Base-by-base conservation (phyloP, 2,797 vertebrate genomes). In the Myotis myotis region DNA sequence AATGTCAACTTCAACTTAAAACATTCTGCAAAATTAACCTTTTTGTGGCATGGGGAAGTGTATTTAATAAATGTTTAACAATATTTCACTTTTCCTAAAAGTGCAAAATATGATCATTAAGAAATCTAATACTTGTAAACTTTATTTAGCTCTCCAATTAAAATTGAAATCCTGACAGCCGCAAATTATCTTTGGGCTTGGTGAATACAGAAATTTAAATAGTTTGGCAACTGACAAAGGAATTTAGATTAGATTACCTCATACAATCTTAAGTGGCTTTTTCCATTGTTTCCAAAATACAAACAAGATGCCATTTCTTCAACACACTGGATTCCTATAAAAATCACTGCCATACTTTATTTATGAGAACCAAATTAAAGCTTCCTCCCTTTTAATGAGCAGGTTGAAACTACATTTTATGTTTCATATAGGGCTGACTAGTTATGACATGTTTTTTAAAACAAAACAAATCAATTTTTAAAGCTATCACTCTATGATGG, bases 331-430 rank as follows among this genome's bases (percentile, higher is more conserved):
- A 97, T 97, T 95, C 97, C 96, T 96, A 93, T 96, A 97, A 98
- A 91, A 97, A 97, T 98, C 96, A 98, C 94, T 96, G 97, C 86
- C 96, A 97, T 97, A 96, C 95, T 98, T 98, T 98, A 98, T 97
- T 97, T 98, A 97, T 95, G 98, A 91, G 97, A 98, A 97, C 93
- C 97, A 98, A 98, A 98, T 96, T 97, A 98, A 97, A 98, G 97
- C 94, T 97, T 96, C 94, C 93, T 97, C 79, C 97, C 96, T 95
- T 96, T 97, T 89, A 97, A 96, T n/a, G 70, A 96, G 86, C 76
- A 97, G 94, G 93, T 89, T 95, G 96, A 97, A 98, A 91, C 64
- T 70, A 96, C 76, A 5, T 92, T 79, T 96, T 97, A 97, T 93
- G 76, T 97, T 98, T 97, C 86, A 89, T 76, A 94, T 96, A 97